Evolutionary conservation across 2,113 vertebrate genomes (phyloP), one percentile per base, ranked within the genome.

Genomic region (Taxidea taxus): DNA sequence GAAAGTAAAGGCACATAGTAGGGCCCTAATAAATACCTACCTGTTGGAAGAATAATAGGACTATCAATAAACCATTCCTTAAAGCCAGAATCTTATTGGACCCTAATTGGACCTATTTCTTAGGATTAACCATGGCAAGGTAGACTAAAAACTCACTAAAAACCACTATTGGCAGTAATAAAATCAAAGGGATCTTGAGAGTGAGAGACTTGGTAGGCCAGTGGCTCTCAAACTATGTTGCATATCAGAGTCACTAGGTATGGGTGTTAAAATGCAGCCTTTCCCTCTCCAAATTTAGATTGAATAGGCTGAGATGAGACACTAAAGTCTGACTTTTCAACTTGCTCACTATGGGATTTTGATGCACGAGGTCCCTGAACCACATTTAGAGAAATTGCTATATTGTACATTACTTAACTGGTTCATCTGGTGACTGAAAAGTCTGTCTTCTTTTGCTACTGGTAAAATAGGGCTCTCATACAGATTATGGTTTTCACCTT

Each of bases 41-140:
- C 15, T 95, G 31, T 92, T 93, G 77, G 83, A 89, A 96, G 64
- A 96, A 93, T 75, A 81, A 88, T 14, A 84, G 13, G 74, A 91
- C 13, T 66, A 39, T 42, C 13, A 83, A 21, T 34, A 92, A 92
- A 34, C 13, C 37, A 96, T 51, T 95, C 31, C 29, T 77, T 58
- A 90, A 94, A 85, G 37, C 25, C 23, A 85, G 49, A 6, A 92
- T 91, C 82, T 81, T 78, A 47, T 85, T 87, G 88, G 29, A 82
- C 21, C 8, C 23, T 85, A 75, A 66, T 31, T 47, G 62, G 49
- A 80, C 37, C 44, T 95, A 62, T 88, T 96, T 90, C 85, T 89
- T 93, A 74, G 42, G 49, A 58, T 56, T 44, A 96, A 54, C 23
- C 7, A 91, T 64, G 27, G 21, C 84, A 25, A 90, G 23, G 60